These are phyloP conservation scores for Nematostella vectensis DNA, from an alignment of 92 coral and sea anemone species.

Conservation along the genomic window DNA sequence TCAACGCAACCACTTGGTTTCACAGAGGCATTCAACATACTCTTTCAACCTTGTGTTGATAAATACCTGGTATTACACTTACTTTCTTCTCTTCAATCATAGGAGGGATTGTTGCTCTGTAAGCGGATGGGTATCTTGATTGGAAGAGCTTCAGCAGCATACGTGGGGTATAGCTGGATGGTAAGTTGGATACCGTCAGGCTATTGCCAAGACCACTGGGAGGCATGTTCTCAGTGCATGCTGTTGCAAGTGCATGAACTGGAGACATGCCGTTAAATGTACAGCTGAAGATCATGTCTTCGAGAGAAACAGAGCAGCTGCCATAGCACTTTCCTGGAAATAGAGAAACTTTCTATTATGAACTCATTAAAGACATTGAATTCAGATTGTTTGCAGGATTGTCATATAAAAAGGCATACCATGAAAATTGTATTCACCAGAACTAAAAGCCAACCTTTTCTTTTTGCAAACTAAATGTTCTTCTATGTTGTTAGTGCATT, in stretches of 20 bases:
- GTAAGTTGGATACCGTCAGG: constrained; percentile 70
- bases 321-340: constrained; percentile 27
- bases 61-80: too few species aligned
- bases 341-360: too few species aligned
- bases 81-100: constrained; percentile 36
- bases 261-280: constrained; percentile 68
- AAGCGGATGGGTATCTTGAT: constrained; percentile 80
- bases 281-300: constrained; percentile 48
- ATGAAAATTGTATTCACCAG: too few species aligned
- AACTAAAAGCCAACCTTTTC: too few species aligned
- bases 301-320: constrained; percentile 22
- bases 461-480: too few species aligned
- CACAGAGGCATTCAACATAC: too few species aligned
- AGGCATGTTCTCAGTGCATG: constrained; percentile 68
- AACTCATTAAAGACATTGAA: too few species aligned
- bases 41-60: too few species aligned
- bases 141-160: constrained; percentile 76
- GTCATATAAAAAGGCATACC: too few species aligned
- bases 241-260: constrained; percentile 67
- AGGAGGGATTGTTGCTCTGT: constrained; percentile 83
- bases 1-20: too few species aligned
- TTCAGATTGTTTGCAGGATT: too few species aligned
- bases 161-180: constrained; percentile 84
- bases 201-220: constrained; percentile 84
- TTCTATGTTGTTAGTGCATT: too few species aligned